A percentile compares a stretch with the other conserved stretches of the same genome.
phyloP scores from a whole-genome alignment of 2,888 invertebrate genomes.

The Drosophila melanosoma region DNA sequence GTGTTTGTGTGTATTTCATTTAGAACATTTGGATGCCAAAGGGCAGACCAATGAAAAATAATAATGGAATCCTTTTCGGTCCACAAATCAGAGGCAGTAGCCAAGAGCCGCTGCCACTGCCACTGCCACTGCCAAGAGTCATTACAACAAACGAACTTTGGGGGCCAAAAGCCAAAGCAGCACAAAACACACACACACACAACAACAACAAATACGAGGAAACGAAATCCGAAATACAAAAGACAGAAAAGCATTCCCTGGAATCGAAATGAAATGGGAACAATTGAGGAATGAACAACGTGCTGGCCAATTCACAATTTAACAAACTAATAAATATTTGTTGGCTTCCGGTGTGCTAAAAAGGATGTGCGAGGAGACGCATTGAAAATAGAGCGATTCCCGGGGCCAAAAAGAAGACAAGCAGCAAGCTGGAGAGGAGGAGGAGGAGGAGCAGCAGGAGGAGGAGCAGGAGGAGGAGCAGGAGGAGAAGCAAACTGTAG shows the following conservation, averaged over 20 bases:
- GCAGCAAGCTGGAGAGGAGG: background rate
- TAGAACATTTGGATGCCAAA: constrained; percentile 58
- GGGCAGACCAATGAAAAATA: constrained; percentile 75
- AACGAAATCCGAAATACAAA: constrained; percentile 43
- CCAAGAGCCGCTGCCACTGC: constrained; percentile 40
- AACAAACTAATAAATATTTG: constrained; percentile 84
- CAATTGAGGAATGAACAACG: constrained; percentile 43
- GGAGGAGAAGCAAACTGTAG: constrained; percentile 6
- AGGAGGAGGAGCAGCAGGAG: constrained; percentile 11
- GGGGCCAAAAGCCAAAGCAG: constrained; percentile 41
- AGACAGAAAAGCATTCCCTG: background rate
- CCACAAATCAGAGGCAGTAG: constrained; percentile 35
- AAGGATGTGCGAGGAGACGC: constrained; percentile 61
- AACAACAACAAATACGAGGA: constrained; percentile 40
- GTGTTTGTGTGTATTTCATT: constrained; percentile 24
- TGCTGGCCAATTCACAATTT: constrained; percentile 81
- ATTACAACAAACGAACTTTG: constrained; percentile 62
- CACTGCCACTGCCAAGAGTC: constrained; percentile 63
- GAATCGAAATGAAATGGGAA: constrained; percentile 32
- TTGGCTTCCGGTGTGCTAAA: constrained; percentile 75
- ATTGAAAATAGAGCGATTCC: constrained; percentile 80
- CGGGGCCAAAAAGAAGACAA: constrained; percentile 49
- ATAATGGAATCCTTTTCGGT: constrained; percentile 66
- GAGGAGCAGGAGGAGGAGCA: background rate
- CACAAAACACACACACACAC: constrained; percentile 50